Evolutionary conservation across 2,888 invertebrate genomes (phyloP), one percentile per base, ranked within the genome.

Genomic region (Hesperia comma): DNA sequence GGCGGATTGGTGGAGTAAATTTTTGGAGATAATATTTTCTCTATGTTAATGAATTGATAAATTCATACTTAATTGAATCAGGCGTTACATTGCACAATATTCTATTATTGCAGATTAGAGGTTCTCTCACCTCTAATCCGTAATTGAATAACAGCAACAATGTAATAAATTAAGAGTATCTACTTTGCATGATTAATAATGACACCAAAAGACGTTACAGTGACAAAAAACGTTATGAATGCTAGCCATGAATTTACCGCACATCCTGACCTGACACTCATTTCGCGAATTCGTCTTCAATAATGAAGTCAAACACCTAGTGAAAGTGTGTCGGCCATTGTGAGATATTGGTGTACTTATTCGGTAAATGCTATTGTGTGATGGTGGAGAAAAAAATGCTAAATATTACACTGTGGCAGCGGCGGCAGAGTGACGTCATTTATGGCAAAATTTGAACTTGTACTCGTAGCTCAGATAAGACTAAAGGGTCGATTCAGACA

Each of bases 271-370:
- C 17, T 46, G 6, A 46, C 43, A 46, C 37, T 37, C 37, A 37
- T 37, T 12, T 17, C 12, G 33, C 33, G 33, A 49, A 49, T 26
- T 49, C 60, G 49, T 60, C 19, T 1, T 19, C 19, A 33, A 60
- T 49, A 60, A 60, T 60, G 57, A 41, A 60, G 33, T 49, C 49
- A 33, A 19, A 17, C 33, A 60, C 19, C 21, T 46, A 58, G 46
- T 17, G 60, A 60, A 60, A 60, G 60, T 60, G 17, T 60, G 60
- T 19, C 49, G 49, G 14, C 58, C 46, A 58, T 58, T 60, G 49
- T 60, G 19, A 33, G 32, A 21, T 32, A 55, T 55, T 21, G 43
- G 43, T 15, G 32, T 58, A 32, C 32, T n/a, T 53, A 53, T 53
- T 32, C 53, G 32, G 26, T 6, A 53, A 51, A 53, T 53, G n/a